phyloP scores from a whole-genome alignment of 2,888 invertebrate genomes.

The Drosophila borealis region DNA sequence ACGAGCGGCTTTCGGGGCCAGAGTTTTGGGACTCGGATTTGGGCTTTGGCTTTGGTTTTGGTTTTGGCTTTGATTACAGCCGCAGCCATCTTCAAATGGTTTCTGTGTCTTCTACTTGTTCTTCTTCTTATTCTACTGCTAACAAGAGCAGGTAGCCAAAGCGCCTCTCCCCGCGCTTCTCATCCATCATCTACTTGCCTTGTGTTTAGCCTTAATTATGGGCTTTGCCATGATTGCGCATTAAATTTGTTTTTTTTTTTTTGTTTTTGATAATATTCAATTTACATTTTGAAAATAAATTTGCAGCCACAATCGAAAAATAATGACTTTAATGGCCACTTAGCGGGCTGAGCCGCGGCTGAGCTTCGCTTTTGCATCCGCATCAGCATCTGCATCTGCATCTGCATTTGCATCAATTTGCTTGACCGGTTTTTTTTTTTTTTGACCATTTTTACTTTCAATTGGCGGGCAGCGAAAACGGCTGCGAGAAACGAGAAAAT shows the following conservation, averaged over 20 bases:
- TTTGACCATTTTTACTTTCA: constrained; percentile 64
- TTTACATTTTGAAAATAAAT: constrained; percentile 20
- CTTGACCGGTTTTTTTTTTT: constrained; percentile 54
- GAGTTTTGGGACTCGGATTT: constrained; percentile 15
- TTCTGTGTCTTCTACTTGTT: background rate
- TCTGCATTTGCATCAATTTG: constrained; percentile 23
- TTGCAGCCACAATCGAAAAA: background rate
- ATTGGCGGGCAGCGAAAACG: constrained; percentile 48
- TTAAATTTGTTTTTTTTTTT: constrained; percentile 4
- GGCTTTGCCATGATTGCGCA: constrained; percentile 27
- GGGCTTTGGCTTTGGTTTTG: constrained; percentile 3
- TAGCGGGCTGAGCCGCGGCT: background rate
- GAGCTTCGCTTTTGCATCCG: constrained; percentile 11
- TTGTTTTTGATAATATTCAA: constrained; percentile 21
- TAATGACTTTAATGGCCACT: constrained; percentile 14
- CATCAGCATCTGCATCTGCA: constrained; percentile 6
- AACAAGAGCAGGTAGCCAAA: constrained; percentile 28
- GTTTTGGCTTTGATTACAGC: constrained; percentile 32
- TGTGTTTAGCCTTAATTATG: constrained; percentile 27
- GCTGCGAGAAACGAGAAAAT: constrained; percentile 21
- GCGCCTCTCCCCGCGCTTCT: background rate
- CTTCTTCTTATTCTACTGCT: background rate
- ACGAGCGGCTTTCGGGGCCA: background rate
- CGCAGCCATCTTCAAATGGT: constrained; percentile 24
- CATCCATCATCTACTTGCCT: background rate